phyloP scores from a whole-genome alignment of 64 coral and sea anemone genomes.

The Catalaphyllia jardinei region DNA sequence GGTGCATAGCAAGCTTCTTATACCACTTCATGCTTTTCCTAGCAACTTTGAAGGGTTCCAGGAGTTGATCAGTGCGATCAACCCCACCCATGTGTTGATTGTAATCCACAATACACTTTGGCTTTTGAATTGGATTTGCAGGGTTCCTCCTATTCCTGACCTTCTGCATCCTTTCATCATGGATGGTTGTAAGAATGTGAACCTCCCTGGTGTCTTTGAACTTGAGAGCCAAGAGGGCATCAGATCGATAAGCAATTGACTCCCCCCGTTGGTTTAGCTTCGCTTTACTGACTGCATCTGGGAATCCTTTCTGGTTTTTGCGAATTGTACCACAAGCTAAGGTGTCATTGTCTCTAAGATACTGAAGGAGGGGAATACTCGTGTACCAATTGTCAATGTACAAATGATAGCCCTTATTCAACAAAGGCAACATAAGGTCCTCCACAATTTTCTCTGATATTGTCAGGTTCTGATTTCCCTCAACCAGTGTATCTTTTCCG shows the following conservation, averaged over 20 bases:
- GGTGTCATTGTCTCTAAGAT: not conserved
- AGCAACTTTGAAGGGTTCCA: not conserved
- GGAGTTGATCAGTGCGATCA: conserved; percentile 2
- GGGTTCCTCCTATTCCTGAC: too few species aligned
- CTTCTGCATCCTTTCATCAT: not conserved
- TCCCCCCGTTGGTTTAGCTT: conserved; percentile 11
- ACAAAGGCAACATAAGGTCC: conserved; percentile 5
- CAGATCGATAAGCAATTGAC: not conserved
- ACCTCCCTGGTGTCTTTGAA: conserved; percentile 31
- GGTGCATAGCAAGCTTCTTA: not conserved
- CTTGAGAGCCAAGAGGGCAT: conserved; percentile 6
- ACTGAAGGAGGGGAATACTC: not conserved
- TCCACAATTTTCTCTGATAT: conserved; percentile 24
- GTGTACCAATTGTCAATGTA: conserved; percentile 59
- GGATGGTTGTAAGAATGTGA: conserved; percentile 9
- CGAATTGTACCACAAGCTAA: conserved; percentile 21
- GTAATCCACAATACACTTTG: too few species aligned
- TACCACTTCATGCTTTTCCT: not conserved
- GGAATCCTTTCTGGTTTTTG: not conserved
- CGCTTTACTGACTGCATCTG: not conserved
- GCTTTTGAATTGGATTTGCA: not conserved
- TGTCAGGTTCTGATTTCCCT: not conserved
- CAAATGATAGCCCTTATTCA: conserved; percentile 1
- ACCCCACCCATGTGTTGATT: too few species aligned
- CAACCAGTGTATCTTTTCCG: conserved; percentile 12